A percentile compares a stretch with the other conserved stretches of the same genome.
Evolutionary conservation across 2,888 invertebrate genomes (phyloP).

Genomic region (Scaptodrosophila latifasciaeformis): DNA sequence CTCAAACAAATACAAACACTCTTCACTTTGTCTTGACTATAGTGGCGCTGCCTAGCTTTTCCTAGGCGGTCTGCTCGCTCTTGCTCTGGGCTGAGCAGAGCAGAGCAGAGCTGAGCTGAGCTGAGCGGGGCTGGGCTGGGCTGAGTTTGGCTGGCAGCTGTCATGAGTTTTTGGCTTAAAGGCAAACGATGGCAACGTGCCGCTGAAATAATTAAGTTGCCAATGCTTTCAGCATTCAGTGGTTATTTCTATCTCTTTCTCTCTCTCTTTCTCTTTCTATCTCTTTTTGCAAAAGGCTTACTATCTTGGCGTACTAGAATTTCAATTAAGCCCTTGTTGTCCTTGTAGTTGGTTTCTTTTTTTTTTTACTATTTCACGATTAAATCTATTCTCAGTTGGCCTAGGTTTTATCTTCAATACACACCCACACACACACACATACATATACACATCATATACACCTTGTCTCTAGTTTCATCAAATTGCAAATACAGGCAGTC

Average conservation of each 20-base stretch:
- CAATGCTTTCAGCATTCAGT: constrained; percentile 26
- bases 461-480: too few species aligned
- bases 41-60: too few species aligned
- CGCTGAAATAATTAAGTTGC: constrained; percentile 62
- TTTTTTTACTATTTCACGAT: too few species aligned
- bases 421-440: too few species aligned
- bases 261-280: too few species aligned
- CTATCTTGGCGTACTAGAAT: constrained; percentile 1
- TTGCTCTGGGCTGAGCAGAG: constrained; percentile 16
- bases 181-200: constrained; percentile 47
- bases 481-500: constrained; percentile 17
- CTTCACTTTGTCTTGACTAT: too few species aligned
- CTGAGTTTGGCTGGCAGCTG: constrained; percentile 46
- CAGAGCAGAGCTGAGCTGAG: too few species aligned
- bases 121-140: too few species aligned
- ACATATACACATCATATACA: too few species aligned
- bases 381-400: not conserved
- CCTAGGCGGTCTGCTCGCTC: not conserved
- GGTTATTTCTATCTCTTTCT: too few species aligned
- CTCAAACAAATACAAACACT: too few species aligned
- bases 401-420: too few species aligned
- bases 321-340: constrained; percentile 51
- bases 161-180: constrained; percentile 52
- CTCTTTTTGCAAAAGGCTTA: not conserved
- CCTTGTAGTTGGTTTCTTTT: constrained; percentile 8